These are phyloP conservation scores for Diabrotica virgifera DNA, from an alignment of 1,140 invertebrate species.

Conservation along the genomic window DNA sequence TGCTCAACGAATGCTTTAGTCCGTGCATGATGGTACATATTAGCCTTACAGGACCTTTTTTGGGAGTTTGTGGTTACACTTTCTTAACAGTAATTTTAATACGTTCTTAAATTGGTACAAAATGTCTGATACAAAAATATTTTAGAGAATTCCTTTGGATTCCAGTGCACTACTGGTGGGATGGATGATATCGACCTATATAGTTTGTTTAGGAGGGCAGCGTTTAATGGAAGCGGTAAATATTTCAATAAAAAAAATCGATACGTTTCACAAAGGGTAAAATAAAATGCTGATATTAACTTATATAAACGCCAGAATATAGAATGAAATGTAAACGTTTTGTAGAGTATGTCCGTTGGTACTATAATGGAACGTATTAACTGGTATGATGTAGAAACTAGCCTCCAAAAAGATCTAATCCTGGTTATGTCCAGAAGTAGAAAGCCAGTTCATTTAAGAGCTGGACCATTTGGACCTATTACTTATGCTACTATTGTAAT, in stretches of 20 bases:
- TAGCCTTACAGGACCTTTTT: constrained; percentile 10
- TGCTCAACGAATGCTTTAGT: constrained; percentile 7
- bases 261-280: no score
- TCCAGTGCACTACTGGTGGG: constrained; percentile 8
- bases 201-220: constrained; percentile 15
- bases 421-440: constrained; percentile 8
- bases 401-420: constrained; percentile 10
- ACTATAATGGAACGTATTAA: constrained; percentile 6
- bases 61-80: constrained; percentile 11
- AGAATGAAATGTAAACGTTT: neutral
- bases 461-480: constrained; percentile 15
- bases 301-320: neutral
- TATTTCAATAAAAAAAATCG: no score
- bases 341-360: constrained; percentile 15
- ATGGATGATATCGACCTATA: constrained; percentile 13
- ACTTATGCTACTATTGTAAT: constrained; percentile 16
- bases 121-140: neutral
- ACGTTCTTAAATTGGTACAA: neutral
- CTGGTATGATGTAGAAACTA: constrained; percentile 14
- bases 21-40: constrained; percentile 18
- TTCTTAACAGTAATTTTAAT: constrained; percentile 10
- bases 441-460: constrained; percentile 6
- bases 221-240: constrained; percentile 11
- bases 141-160: constrained; percentile 11
- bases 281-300: neutral